Percentiles rank a stretch among this genome's conserved stretches.
Evolutionary conservation across 2,888 invertebrate genomes (phyloP).

Genomic region (Platycheirus albimanus): DNA sequence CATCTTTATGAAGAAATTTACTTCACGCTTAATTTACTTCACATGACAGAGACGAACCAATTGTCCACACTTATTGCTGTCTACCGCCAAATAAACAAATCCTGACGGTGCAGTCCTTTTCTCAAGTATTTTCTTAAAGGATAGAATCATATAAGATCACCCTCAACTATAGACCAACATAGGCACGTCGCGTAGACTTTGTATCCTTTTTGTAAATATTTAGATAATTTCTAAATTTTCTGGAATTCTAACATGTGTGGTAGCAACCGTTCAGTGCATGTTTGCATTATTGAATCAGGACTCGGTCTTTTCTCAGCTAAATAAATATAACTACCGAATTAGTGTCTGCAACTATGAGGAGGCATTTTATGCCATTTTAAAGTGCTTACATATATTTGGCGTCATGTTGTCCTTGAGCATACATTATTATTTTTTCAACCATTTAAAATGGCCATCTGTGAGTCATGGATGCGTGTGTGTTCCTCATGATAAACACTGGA

Average conservation of each 20-base stretch:
- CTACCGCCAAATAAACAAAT: conserved; percentile 41
- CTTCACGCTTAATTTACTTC: too few species aligned
- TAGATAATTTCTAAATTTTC: conserved; percentile 20
- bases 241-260: conserved; percentile 30
- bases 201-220: conserved; percentile 64
- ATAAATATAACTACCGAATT: conserved; percentile 61
- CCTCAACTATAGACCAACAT: conserved; percentile 43
- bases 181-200: conserved; percentile 24
- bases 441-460: conserved; percentile 53
- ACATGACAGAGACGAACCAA: too few species aligned
- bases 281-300: conserved; percentile 35
- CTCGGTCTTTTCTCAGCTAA: conserved; percentile 9
- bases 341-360: conserved; percentile 9
- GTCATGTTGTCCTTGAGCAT: conserved; percentile 37
- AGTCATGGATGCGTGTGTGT: conserved; percentile 37
- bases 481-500: conserved; percentile 1
- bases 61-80: conserved; percentile 33
- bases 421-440: conserved; percentile 17
- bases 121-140: conserved; percentile 46
- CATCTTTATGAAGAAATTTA: too few species aligned
- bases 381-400: conserved; percentile 57
- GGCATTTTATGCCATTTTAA: conserved; percentile 34
- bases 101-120: conserved; percentile 31
- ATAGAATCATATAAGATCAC: conserved; percentile 46
- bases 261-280: conserved; percentile 1